Conservation (phyloP, 2,888 invertebrate genomes). For the Dendrolimus pini region DNA sequence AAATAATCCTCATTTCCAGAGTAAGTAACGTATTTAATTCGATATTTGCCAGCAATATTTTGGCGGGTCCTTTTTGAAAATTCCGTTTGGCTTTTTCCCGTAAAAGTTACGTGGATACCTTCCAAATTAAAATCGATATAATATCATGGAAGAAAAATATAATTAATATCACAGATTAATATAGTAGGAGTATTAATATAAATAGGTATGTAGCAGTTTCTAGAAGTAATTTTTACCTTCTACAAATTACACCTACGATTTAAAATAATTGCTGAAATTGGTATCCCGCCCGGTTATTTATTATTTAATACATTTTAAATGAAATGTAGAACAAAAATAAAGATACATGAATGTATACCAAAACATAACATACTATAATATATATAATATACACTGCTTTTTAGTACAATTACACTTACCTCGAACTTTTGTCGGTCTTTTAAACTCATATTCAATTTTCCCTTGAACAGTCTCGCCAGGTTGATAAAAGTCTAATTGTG, state of each 20-base stretch:
- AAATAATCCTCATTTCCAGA: constrained; percentile 88
- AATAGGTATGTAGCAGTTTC: too few relatives aligned
- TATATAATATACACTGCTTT: not conserved
- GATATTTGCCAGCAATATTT: constrained; percentile 79
- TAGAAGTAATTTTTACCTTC: too few relatives aligned
- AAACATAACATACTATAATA: not conserved
- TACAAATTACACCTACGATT: too few relatives aligned
- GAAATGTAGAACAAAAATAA: constrained; percentile 26
- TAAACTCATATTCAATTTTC: constrained; percentile 74
- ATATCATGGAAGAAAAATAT: too few relatives aligned
- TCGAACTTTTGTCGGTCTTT: constrained; percentile 81
- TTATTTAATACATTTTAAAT: too few relatives aligned
- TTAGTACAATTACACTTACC: constrained; percentile 57
- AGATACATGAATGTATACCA: not conserved
- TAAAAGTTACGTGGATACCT: constrained; percentile 82
- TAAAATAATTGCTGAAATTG: too few relatives aligned
- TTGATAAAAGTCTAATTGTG: constrained; percentile 81
- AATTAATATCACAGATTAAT: too few relatives aligned
- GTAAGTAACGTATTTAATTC: constrained; percentile 74
- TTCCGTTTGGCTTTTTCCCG: constrained; percentile 84
- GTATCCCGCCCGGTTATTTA: too few relatives aligned
- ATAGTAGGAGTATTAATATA: too few relatives aligned
- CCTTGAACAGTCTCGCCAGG: constrained; percentile 81
- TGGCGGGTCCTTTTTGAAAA: constrained; percentile 82
- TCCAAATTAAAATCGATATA: too few relatives aligned